These are phyloP conservation scores for Meandrusa payeni DNA, from an alignment of 2,888 invertebrate species.

Conservation along the genomic window DNA sequence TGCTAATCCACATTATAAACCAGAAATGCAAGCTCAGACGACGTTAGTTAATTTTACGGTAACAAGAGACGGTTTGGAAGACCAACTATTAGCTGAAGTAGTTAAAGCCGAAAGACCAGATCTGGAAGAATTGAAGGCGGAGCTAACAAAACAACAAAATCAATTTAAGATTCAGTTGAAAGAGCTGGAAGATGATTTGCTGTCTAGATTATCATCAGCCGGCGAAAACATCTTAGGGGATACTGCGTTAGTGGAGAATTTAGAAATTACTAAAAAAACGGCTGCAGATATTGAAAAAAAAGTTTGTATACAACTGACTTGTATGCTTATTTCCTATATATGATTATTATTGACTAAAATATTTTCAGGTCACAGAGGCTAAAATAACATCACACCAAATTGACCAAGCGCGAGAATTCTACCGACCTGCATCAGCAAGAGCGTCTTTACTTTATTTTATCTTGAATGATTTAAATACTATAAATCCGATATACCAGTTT, in stretches of 20 bases:
- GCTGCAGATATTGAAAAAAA: conserved; percentile 97
- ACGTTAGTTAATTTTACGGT: conserved; percentile 98
- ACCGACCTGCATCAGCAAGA: conserved; percentile 93
- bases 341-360: background rate
- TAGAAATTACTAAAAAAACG: conserved; percentile 97
- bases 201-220: conserved; percentile 94
- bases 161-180: conserved; percentile 98
- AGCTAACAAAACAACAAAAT: conserved; percentile 97
- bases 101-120: conserved; percentile 98
- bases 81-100: conserved; percentile 96
- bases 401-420: conserved; percentile 94
- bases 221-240: conserved; percentile 96
- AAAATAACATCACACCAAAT: conserved; percentile 95
- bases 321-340: too few relatives aligned
- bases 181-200: conserved; percentile 93
- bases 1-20: conserved; percentile 98
- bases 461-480: conserved; percentile 95
- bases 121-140: conserved; percentile 95
- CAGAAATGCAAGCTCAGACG: conserved; percentile 99
- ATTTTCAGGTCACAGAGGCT: conserved; percentile 87
- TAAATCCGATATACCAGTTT: conserved; percentile 98
- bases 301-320: conserved; percentile 68
- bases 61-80: conserved; percentile 96
- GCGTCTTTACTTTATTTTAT: conserved; percentile 97
- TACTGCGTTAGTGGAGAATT: conserved; percentile 96